Conservation (phyloP, 1,140 invertebrate genomes). For the Aradophagus sp. region DNA sequence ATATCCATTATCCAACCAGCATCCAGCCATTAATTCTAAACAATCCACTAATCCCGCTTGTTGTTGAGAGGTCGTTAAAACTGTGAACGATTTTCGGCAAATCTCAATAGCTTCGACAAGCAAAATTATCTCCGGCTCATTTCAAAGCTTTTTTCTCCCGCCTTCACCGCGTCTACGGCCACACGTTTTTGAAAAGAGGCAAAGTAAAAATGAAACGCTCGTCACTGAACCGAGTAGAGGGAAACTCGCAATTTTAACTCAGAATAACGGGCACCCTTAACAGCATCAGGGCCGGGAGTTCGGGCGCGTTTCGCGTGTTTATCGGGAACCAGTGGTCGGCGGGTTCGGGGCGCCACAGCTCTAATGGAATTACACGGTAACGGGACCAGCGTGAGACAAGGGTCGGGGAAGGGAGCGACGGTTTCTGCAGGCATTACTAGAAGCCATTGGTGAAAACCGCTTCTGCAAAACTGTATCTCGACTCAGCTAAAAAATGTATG, state of each 20-base stretch:
- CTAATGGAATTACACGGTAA: constrained; percentile 67
- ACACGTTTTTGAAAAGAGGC: background rate
- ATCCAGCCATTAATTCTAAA: too few species aligned
- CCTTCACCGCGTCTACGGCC: too few species aligned
- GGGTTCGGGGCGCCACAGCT: constrained; percentile 47
- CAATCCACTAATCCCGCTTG: too few species aligned
- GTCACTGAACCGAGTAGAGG: background rate
- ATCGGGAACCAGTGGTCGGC: constrained; percentile 53
- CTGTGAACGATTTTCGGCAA: too few species aligned
- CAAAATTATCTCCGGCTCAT: too few species aligned
- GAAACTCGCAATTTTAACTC: background rate
- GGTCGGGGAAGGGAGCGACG: constrained; percentile 1
- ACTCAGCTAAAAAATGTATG: constrained; percentile 48
- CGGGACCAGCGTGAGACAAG: constrained; percentile 5
- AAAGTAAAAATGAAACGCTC: background rate
- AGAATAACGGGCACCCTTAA: constrained; percentile 6
- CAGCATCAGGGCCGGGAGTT: constrained; percentile 7
- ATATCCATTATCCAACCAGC: too few species aligned
- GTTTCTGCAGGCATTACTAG: constrained; percentile 38
- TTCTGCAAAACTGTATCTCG: constrained; percentile 45
- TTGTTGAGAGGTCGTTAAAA: too few species aligned
- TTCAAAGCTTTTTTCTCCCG: too few species aligned
- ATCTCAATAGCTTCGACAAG: too few species aligned
- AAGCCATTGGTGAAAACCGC: constrained; percentile 52
- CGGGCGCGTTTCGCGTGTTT: constrained; percentile 11